Evolutionary conservation across 2,113 vertebrate species (phyloP).

Genomic region (Calyptomena viridis): DNA sequence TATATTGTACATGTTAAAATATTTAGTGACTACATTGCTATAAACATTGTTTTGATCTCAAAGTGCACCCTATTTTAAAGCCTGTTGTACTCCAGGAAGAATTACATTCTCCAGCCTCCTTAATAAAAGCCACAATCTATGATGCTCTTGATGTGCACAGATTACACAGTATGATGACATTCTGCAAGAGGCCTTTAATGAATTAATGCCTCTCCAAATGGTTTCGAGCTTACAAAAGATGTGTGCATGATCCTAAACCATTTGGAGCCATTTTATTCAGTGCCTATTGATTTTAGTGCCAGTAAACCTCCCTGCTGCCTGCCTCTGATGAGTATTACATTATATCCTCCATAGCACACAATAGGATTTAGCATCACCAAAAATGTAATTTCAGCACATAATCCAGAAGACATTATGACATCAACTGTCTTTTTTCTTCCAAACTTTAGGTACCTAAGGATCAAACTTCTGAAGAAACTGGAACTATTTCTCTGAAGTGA

Average conservation of each 20-base stretch:
- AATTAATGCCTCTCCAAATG: conserved; percentile 71
- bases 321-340: conserved; percentile 62
- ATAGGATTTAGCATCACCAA: conserved; percentile 62
- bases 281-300: conserved; percentile 73
- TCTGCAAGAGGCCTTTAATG: conserved; percentile 66
- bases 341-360: conserved; percentile 54
- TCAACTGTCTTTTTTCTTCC: conserved; percentile 24
- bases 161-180: conserved; percentile 49
- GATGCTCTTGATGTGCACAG: conserved; percentile 33
- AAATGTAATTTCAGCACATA: conserved; percentile 72
- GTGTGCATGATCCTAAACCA: conserved; percentile 66
- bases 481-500: background rate
- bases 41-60: conserved; percentile 55
- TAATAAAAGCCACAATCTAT: conserved; percentile 58
- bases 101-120: conserved; percentile 38
- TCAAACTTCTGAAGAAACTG: conserved; percentile 3
- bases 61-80: conserved; percentile 56
- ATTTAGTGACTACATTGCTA: conserved; percentile 52
- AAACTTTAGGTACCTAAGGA: background rate
- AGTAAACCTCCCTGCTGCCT: conserved; percentile 66
- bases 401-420: conserved; percentile 57
- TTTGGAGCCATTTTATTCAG: conserved; percentile 63
- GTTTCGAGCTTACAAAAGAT: conserved; percentile 65
- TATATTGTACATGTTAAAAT: conserved; percentile 48
- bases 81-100: conserved; percentile 31